A percentile compares a stretch with the other conserved stretches of the same genome.
phyloP scores from a whole-genome alignment of 2,797 vertebrate genomes.

The Premnoplex brunnescens region DNA sequence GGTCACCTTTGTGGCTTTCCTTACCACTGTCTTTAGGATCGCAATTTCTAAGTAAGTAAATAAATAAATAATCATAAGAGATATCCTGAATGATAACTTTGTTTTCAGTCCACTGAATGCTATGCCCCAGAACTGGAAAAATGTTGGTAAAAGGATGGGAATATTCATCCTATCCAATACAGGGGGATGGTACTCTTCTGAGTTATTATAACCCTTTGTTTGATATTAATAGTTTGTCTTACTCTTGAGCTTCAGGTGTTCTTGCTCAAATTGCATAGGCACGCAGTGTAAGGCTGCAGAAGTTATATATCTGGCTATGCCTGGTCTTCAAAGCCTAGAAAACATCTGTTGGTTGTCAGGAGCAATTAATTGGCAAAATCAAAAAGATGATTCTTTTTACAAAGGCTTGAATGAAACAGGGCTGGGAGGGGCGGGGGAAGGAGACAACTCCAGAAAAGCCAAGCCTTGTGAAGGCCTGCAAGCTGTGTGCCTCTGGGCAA shows the following conservation, averaged over 20 bases:
- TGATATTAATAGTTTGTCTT: background rate
- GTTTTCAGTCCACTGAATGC: background rate
- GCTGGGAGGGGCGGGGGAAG: background rate
- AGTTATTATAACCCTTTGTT: background rate
- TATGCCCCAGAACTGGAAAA: background rate
- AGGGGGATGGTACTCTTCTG: background rate
- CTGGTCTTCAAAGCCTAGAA: constrained; percentile 62
- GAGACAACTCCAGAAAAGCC: constrained; percentile 4
- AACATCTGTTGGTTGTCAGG: constrained; percentile 71
- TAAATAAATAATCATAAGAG: background rate
- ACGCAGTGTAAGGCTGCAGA: constrained; percentile 14
- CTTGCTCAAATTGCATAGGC: constrained; percentile 19
- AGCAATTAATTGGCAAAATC: constrained; percentile 70
- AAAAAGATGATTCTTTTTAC: constrained; percentile 46
- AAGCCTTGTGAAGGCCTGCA: constrained; percentile 38
- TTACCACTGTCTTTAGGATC: background rate
- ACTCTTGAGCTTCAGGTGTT: constrained; percentile 14
- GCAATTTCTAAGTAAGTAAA: background rate
- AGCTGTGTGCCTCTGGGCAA: constrained; percentile 68
- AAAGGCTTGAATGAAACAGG: constrained; percentile 20
- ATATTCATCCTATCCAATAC: background rate
- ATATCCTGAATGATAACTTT: background rate
- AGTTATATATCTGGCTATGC: constrained; percentile 43
- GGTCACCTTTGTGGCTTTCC: background rate
- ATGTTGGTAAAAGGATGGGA: background rate